These are phyloP conservation scores for Phyllostomus discolor DNA, from an alignment of 2,113 vertebrate species.

Conservation along the genomic window DNA sequence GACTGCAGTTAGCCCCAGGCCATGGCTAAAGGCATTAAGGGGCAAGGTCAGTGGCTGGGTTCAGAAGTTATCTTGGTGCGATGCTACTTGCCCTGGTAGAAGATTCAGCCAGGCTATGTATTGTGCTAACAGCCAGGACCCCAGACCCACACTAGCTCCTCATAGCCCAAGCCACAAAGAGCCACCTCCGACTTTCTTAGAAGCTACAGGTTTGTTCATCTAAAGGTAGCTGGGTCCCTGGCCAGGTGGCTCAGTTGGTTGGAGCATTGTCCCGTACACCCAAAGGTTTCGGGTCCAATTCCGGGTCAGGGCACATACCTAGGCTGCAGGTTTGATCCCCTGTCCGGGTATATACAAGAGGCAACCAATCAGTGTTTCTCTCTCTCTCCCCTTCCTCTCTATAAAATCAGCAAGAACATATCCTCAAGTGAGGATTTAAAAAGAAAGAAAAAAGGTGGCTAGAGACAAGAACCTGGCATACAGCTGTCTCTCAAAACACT, in stretches of 20 bases:
- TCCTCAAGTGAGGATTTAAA: too few relatives aligned
- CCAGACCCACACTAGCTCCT: neutral
- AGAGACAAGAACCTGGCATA: neutral
- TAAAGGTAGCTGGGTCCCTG: neutral
- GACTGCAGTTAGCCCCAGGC: neutral
- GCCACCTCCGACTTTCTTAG: neutral
- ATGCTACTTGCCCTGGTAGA: neutral
- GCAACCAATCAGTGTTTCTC: too few relatives aligned
- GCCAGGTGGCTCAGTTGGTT: neutral
- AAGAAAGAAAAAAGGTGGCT: neutral
- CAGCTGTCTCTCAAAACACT: neutral
- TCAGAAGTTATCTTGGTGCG: neutral
- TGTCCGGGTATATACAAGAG: too few relatives aligned
- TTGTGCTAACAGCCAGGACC: neutral
- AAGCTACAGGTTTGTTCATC: neutral
- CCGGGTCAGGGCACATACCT: too few relatives aligned
- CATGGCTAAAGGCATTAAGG: neutral
- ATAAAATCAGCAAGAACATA: too few relatives aligned
- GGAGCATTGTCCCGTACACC: neutral
- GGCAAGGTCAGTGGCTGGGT: neutral
- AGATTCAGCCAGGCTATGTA: neutral
- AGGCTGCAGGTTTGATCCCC: too few relatives aligned
- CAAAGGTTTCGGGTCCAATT: too few relatives aligned
- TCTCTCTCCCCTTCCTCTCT: too few relatives aligned
- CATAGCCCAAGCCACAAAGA: neutral